Conservation (phyloP, 2,113 vertebrate genomes). For the Pelmatolapia mariae region DNA sequence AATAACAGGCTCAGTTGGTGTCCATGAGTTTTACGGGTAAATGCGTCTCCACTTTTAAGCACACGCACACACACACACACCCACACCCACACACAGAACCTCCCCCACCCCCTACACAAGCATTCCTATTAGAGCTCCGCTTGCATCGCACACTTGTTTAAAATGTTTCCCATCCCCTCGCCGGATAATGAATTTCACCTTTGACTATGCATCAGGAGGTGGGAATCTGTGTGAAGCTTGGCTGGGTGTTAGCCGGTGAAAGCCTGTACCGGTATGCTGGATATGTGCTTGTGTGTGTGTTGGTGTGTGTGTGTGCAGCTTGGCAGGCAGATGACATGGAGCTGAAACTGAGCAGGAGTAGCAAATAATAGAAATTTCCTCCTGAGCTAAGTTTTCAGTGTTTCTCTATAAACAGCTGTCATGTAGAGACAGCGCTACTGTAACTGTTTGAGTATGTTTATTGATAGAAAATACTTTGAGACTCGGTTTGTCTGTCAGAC, state of each 20-base stretch:
- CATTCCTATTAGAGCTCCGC: neutral
- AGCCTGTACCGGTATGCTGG: neutral
- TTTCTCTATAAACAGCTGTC: neutral
- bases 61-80: neutral
- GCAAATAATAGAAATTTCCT: neutral
- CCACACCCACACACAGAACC: neutral
- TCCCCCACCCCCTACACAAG: neutral
- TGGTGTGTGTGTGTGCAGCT: neutral
- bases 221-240: constrained; percentile 10
- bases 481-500: neutral
- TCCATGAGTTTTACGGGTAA: constrained; percentile 48
- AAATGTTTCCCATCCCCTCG: neutral
- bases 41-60: constrained; percentile 11
- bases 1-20: constrained; percentile 72
- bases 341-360: neutral
- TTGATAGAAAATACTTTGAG: neutral
- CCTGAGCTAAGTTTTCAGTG: neutral
- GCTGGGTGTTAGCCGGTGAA: neutral
- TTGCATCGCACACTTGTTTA: constrained; percentile 5
- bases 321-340: neutral
- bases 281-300: neutral
- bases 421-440: neutral
- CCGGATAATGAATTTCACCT: constrained; percentile 36
- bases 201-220: constrained; percentile 3
- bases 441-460: neutral